Conservation (phyloP, 2,113 vertebrate genomes). For the Silurus glanis region DNA sequence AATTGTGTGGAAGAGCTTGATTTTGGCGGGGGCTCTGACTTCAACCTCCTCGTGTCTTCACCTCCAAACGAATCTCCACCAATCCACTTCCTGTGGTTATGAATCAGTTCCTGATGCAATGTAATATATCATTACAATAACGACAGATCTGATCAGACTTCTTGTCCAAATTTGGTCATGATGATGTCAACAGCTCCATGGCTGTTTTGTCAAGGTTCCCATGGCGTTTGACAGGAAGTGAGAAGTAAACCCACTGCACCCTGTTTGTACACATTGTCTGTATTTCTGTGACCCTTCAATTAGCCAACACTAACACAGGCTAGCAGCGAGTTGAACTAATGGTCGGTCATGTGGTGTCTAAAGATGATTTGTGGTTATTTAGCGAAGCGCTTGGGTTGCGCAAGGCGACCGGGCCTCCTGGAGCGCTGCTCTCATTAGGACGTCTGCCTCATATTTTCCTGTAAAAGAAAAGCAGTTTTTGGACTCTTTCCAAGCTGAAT, state of each 20-base stretch:
- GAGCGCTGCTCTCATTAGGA: conserved; percentile 26
- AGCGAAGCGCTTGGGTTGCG: not conserved
- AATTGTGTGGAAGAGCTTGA: too few species aligned
- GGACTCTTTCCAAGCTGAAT: too few species aligned
- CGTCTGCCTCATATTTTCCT: conserved; percentile 29
- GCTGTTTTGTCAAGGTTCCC: not conserved
- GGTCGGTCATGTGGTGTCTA: not conserved
- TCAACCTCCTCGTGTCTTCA: too few species aligned
- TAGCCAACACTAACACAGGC: not conserved
- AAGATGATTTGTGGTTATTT: not conserved
- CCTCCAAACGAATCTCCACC: too few species aligned
- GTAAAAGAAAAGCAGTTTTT: not conserved
- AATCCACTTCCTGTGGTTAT: too few species aligned
- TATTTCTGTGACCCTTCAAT: not conserved
- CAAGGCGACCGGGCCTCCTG: not conserved
- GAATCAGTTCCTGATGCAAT: too few species aligned
- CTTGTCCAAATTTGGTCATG: not conserved
- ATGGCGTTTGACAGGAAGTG: not conserved
- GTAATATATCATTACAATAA: too few species aligned
- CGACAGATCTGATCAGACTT: too few species aligned
- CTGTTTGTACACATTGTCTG: not conserved
- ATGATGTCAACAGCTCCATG: not conserved
- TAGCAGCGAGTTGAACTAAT: not conserved
- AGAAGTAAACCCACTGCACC: not conserved
- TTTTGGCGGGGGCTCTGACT: too few species aligned